Base-by-base conservation (phyloP, 92 coral and sea anemone genomes). In the Palythoa heliodiscus region DNA sequence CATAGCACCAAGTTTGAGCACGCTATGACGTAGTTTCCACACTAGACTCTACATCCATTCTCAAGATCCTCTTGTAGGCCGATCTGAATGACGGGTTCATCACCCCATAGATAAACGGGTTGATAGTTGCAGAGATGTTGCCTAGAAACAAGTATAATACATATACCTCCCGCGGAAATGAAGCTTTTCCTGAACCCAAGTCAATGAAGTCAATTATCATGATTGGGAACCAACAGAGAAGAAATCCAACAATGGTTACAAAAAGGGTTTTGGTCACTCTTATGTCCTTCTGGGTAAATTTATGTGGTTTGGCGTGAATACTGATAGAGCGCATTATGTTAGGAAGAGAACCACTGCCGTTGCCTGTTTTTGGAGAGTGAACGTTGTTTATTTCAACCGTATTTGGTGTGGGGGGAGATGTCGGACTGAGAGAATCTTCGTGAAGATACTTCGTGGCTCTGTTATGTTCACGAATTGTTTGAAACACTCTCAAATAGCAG, bases 221-320 rank as follows among this genome's bases (percentile, higher is more conserved):
- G 24, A 90, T 90, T 0, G 93, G 93, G 52, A 89, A 82, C 93
- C 93, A 90, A 53, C 93, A 90, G 6, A 82, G 64, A 75, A 90
- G 73, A 57, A 90, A 90, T 6, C 90, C 90, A 16, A 87, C 66
- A 0, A 90, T 89, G 15, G 90, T 83, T 11, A 87, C 47, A 24
- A 90, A 90, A 16, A 90, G 86, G 35, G 88, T 87, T n/a, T 84
- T 87, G 54, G 93, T 90, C n/a, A 73, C 75, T 73, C 68, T 87
- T 13, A 90, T 75, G 67, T 90, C 93, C 48, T 82, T 80, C 73
- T 67, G 66, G 23, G 84, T 80, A 80, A 80, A 80, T 43, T 67
- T 80, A 13, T 64, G 63, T 15, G 84, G 47, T 48, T 67, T 80
- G 61, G 84, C 7, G 24, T 64, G 60, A 25, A 80, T 48, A 13